Evolutionary conservation across 2,113 vertebrate species (phyloP).

Genomic region (Caranx melampygus): DNA sequence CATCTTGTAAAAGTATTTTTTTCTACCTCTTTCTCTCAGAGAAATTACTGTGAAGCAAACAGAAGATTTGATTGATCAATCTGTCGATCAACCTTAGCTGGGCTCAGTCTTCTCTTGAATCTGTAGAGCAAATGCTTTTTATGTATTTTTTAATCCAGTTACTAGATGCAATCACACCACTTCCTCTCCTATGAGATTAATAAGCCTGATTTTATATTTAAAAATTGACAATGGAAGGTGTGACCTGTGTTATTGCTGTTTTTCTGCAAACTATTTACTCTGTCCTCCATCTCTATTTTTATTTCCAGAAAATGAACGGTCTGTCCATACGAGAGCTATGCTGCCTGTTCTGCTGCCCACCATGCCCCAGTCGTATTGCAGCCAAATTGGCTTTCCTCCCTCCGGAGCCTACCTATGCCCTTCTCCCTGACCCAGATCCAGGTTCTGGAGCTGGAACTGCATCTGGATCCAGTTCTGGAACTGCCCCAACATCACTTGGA

Average conservation of each 20-base stretch:
- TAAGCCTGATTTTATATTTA: background rate
- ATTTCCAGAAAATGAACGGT: constrained; percentile 91
- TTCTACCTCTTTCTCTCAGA: background rate
- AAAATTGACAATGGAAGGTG: background rate
- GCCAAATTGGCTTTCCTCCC: constrained; percentile 98
- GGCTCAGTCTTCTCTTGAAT: background rate
- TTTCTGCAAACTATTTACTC: constrained; percentile 10
- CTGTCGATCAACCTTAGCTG: background rate
- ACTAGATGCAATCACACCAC: background rate
- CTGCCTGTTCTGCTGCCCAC: constrained; percentile 98
- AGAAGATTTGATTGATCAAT: background rate
- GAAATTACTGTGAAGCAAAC: background rate
- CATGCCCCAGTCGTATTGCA: constrained; percentile 97
- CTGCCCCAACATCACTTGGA: constrained; percentile 69
- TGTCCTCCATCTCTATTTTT: constrained; percentile 32
- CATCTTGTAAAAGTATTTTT: background rate
- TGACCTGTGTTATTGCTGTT: background rate
- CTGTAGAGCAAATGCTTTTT: background rate
- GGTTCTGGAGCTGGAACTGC: constrained; percentile 73
- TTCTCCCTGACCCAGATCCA: constrained; percentile 91
- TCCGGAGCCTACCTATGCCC: constrained; percentile 93
- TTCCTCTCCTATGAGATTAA: background rate
- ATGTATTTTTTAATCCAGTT: background rate
- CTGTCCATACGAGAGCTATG: constrained; percentile 95
- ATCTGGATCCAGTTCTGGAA: constrained; percentile 64